phyloP scores from a whole-genome alignment of 2,113 vertebrate genomes.

The Diphyllodes magnificus region DNA sequence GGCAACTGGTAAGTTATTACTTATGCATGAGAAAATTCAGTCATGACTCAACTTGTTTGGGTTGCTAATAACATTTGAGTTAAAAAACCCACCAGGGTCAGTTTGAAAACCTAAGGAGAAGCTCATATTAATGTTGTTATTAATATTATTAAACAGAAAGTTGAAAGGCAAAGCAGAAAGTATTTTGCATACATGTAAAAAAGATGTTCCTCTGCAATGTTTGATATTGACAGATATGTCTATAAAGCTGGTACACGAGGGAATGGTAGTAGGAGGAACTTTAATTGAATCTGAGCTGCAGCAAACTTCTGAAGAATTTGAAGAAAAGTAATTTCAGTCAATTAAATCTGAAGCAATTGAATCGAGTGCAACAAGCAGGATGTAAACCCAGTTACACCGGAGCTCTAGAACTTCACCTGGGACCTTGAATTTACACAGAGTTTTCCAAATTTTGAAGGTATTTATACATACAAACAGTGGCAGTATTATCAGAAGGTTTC shows the following conservation, averaged over 20 bases:
- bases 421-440: background rate
- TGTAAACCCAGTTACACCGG: rapidly evolving
- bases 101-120: slow-evolving; percentile 6
- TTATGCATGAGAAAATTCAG: slow-evolving; percentile 24
- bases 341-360: background rate
- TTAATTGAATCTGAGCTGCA: background rate
- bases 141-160: background rate
- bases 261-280: background rate
- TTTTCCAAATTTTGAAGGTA: background rate
- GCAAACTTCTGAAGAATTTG: background rate
- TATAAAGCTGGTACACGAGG: background rate
- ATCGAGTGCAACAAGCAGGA: background rate
- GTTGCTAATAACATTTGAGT: slow-evolving; percentile 11
- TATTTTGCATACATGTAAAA: slow-evolving; percentile 3
- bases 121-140: background rate
- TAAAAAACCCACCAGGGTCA: background rate
- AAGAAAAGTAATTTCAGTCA: background rate
- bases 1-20: background rate
- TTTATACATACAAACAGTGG: background rate
- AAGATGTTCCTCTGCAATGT: background rate
- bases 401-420: background rate
- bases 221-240: slow-evolving; percentile 5
- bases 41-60: slow-evolving; percentile 17
- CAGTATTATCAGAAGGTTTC: background rate
- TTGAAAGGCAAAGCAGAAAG: slow-evolving; percentile 17